These are phyloP conservation scores for Xestia c-nigrum DNA, from an alignment of 2,888 invertebrate genomes.

Conservation along the genomic window DNA sequence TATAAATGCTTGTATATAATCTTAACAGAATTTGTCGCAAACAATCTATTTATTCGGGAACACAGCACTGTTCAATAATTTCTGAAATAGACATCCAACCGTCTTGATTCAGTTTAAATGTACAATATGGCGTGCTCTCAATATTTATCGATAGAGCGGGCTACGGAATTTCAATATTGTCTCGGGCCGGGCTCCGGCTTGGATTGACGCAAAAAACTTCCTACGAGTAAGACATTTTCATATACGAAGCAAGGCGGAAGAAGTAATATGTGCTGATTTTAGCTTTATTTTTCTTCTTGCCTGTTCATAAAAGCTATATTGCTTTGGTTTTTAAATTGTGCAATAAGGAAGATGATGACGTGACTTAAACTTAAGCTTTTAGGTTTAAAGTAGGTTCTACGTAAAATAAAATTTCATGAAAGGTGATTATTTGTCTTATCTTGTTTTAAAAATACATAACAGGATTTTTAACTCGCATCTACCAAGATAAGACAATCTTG, in stretches of 20 bases:
- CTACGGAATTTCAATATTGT: constrained; percentile 70
- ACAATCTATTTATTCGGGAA: background rate
- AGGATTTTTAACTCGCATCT: background rate
- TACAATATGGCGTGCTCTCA: constrained; percentile 43
- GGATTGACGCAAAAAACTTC: constrained; percentile 72
- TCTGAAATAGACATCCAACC: constrained; percentile 11
- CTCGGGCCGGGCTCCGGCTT: constrained; percentile 46
- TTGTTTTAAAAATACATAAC: background rate
- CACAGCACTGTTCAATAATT: background rate
- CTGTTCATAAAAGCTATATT: constrained; percentile 45
- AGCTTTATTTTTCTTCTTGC: constrained; percentile 66
- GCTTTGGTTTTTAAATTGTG: constrained; percentile 50
- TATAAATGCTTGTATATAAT: too few relatives aligned
- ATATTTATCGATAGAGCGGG: constrained; percentile 59
- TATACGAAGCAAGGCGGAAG: constrained; percentile 64
- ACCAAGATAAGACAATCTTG: background rate
- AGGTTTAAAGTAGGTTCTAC: background rate
- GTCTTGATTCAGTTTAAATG: constrained; percentile 39
- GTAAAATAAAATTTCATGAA: background rate
- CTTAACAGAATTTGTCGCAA: background rate
- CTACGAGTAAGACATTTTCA: constrained; percentile 76
- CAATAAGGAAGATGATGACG: constrained; percentile 33
- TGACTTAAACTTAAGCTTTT: constrained; percentile 12
- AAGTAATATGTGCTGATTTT: constrained; percentile 66
- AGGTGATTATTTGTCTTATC: background rate